Conservation (phyloP, 2,113 vertebrate genomes). For the Pimephales promelas region DNA sequence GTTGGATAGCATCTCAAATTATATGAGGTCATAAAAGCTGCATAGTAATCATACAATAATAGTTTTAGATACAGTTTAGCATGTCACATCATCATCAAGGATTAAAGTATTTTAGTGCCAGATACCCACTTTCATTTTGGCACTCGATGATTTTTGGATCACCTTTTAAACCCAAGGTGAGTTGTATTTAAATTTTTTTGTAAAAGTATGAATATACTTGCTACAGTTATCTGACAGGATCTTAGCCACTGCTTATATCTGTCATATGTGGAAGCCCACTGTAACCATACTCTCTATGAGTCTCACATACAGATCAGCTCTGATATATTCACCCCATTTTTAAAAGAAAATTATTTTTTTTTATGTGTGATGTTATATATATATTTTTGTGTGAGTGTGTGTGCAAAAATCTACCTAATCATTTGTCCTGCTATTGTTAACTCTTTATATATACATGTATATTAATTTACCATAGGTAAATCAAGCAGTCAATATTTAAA, state of each 20-base stretch:
- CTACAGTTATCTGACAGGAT: conserved; percentile 52
- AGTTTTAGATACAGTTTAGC: not conserved
- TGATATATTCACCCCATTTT: not conserved
- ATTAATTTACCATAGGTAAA: not conserved
- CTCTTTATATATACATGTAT: not conserved
- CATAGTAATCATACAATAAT: not conserved
- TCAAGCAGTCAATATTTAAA: not conserved
- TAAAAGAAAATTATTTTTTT: not conserved
- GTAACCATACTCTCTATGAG: conserved; percentile 32
- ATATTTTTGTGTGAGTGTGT: no score
- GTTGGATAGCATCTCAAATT: not conserved
- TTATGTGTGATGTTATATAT: no score
- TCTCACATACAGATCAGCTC: not conserved
- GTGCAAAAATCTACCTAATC: no score
- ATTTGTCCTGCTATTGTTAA: not conserved
- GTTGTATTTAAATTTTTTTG: not conserved
- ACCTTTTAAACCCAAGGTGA: not conserved
- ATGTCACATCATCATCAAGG: not conserved
- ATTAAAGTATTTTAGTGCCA: not conserved
- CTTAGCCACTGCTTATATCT: conserved; percentile 47
- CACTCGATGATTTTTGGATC: not conserved
- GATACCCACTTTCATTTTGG: not conserved
- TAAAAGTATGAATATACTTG: no score
- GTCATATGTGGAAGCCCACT: conserved; percentile 48
- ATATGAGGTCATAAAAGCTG: not conserved